These are phyloP conservation scores for Cephalopholis sonnerati DNA, from an alignment of 2,113 vertebrate species.

Conservation along the genomic window DNA sequence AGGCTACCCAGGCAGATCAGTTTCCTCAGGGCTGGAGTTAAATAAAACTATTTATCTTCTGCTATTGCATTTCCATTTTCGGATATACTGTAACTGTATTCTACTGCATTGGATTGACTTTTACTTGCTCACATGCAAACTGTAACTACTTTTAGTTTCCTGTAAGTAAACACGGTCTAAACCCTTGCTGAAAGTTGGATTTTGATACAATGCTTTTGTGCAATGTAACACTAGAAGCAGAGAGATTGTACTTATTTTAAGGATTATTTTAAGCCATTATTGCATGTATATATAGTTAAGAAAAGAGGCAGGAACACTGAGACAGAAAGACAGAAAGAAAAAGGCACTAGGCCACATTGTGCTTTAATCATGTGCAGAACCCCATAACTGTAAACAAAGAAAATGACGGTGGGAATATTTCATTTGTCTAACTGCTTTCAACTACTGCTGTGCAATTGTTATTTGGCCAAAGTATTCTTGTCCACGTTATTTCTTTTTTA, in stretches of 20 bases:
- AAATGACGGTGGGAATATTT: neutral
- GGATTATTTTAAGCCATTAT: neutral
- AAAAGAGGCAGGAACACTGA: too few species aligned
- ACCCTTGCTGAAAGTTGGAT: neutral
- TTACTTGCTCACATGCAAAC: neutral
- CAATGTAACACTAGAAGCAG: neutral
- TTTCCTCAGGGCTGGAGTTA: constrained; percentile 17
- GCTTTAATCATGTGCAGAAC: neutral
- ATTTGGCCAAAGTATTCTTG: neutral
- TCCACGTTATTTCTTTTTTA: neutral
- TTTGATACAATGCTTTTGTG: neutral
- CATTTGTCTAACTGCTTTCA: neutral
- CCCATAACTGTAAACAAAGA: neutral
- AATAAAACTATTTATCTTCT: constrained; percentile 11
- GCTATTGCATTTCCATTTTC: neutral
- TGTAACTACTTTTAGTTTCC: neutral
- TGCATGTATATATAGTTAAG: neutral
- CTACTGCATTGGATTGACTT: neutral
- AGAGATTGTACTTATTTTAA: neutral
- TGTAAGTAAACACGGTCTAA: neutral
- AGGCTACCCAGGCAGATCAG: neutral
- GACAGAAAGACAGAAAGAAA: too few species aligned
- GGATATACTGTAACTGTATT: neutral
- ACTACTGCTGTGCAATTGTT: neutral
- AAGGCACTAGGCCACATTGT: too few species aligned